These are phyloP conservation scores for Xenopus laevis DNA, from an alignment of 2,113 vertebrate species.

Conservation along the genomic window DNA sequence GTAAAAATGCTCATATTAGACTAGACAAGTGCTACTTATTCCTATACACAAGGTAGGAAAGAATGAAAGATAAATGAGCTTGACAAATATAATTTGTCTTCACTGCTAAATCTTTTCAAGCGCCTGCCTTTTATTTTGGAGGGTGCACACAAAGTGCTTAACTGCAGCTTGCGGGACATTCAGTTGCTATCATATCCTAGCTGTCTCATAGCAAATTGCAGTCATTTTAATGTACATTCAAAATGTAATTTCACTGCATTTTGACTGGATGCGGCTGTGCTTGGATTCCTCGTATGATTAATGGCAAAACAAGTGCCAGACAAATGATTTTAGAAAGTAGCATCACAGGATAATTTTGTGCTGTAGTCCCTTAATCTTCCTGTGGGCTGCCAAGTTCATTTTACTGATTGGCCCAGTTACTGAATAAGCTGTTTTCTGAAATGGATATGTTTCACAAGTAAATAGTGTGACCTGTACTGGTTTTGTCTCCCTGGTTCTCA, in stretches of 20 bases:
- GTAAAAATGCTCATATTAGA: neutral
- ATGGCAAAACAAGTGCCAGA: conserved; percentile 22
- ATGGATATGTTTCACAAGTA: neutral
- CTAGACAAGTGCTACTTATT: conserved; percentile 4
- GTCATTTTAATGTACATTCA: conserved; percentile 39
- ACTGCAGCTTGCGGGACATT: conserved; percentile 6
- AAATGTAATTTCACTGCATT: conserved; percentile 38
- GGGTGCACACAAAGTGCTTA: conserved; percentile 10
- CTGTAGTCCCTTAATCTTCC: conserved; percentile 6
- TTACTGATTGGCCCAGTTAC: neutral
- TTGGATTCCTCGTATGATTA: conserved; percentile 35
- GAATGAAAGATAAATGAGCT: conserved; percentile 7
- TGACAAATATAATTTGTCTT: conserved; percentile 11
- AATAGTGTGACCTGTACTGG: no score
- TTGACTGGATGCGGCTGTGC: conserved; percentile 22
- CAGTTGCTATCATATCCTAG: conserved; percentile 21
- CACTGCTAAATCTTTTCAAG: neutral
- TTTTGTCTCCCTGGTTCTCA: no score
- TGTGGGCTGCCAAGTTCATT: conserved; percentile 22
- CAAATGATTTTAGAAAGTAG: conserved; percentile 18
- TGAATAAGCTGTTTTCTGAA: neutral
- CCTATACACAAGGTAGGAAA: neutral
- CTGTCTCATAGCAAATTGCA: conserved; percentile 39
- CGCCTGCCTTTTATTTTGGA: conserved; percentile 14
- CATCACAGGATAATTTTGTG: conserved; percentile 4